These are phyloP conservation scores for Leptogaster cylindrica DNA, from an alignment of 2,888 invertebrate species.

Conservation along the genomic window DNA sequence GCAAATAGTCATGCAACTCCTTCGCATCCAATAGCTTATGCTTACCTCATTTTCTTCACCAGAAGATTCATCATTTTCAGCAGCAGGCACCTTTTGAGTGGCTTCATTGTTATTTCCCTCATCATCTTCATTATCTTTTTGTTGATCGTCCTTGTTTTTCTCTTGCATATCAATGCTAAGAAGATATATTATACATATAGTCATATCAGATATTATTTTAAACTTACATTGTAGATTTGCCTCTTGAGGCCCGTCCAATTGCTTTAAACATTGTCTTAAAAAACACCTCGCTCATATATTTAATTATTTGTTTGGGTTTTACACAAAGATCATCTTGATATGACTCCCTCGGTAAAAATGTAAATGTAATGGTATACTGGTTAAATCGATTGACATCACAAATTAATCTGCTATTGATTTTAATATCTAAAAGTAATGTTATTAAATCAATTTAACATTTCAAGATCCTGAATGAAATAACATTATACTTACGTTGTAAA, in stretches of 20 bases:
- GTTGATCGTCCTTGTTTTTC: conserved; percentile 55
- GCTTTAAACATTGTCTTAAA: conserved; percentile 71
- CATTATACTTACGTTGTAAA: conserved; percentile 65
- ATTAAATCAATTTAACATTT: not conserved
- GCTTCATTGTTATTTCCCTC: conserved; percentile 51
- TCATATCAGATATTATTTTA: not conserved
- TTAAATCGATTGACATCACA: conserved; percentile 66
- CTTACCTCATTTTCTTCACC: conserved; percentile 20
- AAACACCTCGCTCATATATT: conserved; percentile 76
- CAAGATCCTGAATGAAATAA: not conserved
- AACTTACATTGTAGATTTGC: conserved; percentile 59
- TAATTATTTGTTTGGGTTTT: conserved; percentile 72
- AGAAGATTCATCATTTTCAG: conserved; percentile 3
- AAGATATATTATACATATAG: not conserved
- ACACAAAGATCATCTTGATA: conserved; percentile 78
- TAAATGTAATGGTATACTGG: conserved; percentile 72
- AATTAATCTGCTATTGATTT: conserved; percentile 62
- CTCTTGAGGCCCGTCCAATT: conserved; percentile 68
- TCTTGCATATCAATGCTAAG: too few relatives aligned
- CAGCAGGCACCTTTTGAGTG: not conserved
- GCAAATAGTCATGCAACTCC: conserved; percentile 48
- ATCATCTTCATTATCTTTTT: conserved; percentile 55
- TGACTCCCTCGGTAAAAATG: conserved; percentile 74
- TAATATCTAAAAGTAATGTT: conserved; percentile 53
- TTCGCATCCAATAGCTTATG: too few relatives aligned